A percentile compares a stretch with the other conserved stretches of the same genome.
phyloP scores from a whole-genome alignment of 1,140 invertebrate species.

The Lepidurus couesii region DNA sequence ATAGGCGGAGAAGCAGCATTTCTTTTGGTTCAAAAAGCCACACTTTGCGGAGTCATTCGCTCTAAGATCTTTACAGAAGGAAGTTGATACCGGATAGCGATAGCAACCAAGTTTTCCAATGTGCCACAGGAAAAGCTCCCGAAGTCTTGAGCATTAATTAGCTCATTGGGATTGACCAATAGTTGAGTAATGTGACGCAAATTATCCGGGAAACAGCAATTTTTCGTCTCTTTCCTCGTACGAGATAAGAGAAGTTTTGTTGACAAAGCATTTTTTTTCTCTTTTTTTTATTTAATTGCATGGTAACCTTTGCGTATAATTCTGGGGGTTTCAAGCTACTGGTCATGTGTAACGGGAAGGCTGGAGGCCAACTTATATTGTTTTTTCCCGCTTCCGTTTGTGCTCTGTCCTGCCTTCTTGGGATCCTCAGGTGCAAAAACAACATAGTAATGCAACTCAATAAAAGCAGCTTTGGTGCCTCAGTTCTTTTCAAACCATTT shows the following conservation, averaged over 20 bases:
- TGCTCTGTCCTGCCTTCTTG: background rate
- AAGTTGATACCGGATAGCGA: background rate
- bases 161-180: too few species aligned
- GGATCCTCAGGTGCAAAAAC: too few species aligned
- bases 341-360: background rate
- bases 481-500: too few species aligned
- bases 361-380: background rate
- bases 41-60: background rate
- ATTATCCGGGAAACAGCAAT: background rate
- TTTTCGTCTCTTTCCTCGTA: background rate
- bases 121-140: background rate
- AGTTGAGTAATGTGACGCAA: background rate
- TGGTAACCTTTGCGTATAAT: background rate
- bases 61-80: background rate
- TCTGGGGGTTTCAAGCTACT: background rate
- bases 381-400: constrained; percentile 14
- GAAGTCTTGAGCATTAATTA: too few species aligned
- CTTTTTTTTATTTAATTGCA: background rate
- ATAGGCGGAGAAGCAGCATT: background rate
- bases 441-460: too few species aligned
- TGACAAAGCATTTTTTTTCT: background rate
- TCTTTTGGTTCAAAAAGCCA: background rate
- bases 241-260: background rate
- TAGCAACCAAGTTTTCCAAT: background rate
- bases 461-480: too few species aligned